phyloP scores from a whole-genome alignment of 2,113 vertebrate genomes.

The Ibidorhyncha struthersii region DNA sequence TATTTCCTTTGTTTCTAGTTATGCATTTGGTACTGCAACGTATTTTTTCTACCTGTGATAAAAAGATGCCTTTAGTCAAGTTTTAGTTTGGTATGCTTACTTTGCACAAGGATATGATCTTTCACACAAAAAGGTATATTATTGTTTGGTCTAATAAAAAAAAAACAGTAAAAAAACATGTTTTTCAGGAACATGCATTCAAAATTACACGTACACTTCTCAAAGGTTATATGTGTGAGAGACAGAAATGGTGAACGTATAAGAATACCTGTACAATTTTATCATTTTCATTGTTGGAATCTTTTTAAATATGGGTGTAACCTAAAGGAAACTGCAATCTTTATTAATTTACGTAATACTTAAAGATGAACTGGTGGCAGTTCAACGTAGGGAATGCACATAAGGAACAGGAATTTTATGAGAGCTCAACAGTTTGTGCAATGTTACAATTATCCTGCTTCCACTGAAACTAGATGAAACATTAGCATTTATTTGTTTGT shows the following conservation, averaged over 20 bases:
- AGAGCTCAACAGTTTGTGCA: neutral
- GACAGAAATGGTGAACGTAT: neutral
- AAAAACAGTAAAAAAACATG: accelerated
- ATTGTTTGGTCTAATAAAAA: neutral
- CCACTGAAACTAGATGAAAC: neutral
- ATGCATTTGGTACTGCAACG: neutral
- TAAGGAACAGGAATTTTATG: neutral
- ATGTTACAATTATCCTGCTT: neutral
- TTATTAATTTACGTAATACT: neutral
- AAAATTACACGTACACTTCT: neutral
- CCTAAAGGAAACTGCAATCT: neutral
- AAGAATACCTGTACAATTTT: neutral
- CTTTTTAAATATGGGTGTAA: neutral
- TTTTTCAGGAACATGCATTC: neutral
- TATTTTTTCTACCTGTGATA: neutral
- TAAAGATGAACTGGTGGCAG: neutral
- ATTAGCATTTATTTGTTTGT: neutral
- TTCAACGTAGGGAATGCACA: neutral
- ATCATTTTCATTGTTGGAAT: neutral
- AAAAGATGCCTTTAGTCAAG: neutral
- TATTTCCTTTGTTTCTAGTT: neutral
- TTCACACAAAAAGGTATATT: neutral
- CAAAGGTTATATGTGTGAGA: neutral
- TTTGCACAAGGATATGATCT: neutral
- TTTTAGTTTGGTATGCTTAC: neutral